phyloP scores from a whole-genome alignment of 2,797 vertebrate genomes.

The Chelidonichthys spinosus region DNA sequence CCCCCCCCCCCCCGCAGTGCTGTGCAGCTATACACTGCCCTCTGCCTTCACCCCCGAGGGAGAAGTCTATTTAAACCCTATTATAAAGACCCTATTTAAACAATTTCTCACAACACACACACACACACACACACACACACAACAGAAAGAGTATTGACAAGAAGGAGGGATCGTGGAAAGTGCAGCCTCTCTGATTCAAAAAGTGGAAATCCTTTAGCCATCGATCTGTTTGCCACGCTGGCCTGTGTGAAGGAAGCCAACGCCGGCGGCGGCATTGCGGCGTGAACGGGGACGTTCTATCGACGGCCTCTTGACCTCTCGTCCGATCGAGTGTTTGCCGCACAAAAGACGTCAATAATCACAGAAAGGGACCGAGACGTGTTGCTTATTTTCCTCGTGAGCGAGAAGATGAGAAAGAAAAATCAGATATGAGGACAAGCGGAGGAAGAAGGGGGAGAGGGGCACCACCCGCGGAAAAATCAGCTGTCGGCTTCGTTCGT shows the following conservation, averaged over 20 bases:
- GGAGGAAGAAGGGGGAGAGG: conserved; percentile 26
- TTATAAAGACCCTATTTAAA: conserved; percentile 36
- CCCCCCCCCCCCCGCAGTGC: conserved; percentile 30
- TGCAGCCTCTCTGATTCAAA: conserved; percentile 7
- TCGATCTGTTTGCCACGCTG: conserved; percentile 19
- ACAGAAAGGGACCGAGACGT: conserved; percentile 18
- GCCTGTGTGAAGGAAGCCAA: conserved; percentile 7
- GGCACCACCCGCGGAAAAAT: conserved; percentile 51
- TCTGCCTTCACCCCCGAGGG: conserved; percentile 33
- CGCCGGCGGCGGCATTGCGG: conserved; percentile 32
- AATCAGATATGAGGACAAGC: conserved; percentile 43
- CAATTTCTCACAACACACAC: conserved; percentile 27
- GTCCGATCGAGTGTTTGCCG: conserved; percentile 23
- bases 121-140: conserved; percentile 14
- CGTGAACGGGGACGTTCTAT: conserved; percentile 47
- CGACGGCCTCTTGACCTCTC: conserved; percentile 54
- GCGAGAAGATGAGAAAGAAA: conserved; percentile 40
- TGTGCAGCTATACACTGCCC: conserved; percentile 42
- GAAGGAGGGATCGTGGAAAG: background rate
- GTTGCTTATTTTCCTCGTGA: conserved; percentile 14
- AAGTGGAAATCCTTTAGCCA: conserved; percentile 46
- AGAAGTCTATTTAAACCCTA: conserved; percentile 14
- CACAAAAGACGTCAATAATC: conserved; percentile 57
- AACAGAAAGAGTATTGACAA: conserved; percentile 11
- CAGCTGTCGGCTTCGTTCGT: conserved; percentile 29